Base-by-base conservation (phyloP, 1,140 invertebrate genomes). In the Heliconius congener region DNA sequence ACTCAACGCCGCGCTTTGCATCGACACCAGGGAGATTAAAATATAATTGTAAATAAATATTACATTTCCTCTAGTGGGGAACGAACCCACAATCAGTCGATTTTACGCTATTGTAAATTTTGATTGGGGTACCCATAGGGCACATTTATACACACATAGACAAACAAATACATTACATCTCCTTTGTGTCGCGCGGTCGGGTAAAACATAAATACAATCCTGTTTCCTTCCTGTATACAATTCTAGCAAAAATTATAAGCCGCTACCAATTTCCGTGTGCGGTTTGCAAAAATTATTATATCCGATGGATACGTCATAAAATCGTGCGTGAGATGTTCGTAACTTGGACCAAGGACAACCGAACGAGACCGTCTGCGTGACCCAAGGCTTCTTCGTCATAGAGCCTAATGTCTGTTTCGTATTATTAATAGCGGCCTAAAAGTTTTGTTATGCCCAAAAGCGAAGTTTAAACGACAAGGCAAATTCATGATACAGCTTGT, bases 401-500 rank as follows among this genome's bases (percentile, higher is more conserved):
- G 39, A 71, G 30, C 74, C 66, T 79, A 82, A 82, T 82, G 77
- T 82, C 81, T 76, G 74, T 60, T 79, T 82, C 34, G 71, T 82
- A 80, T 80, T 75, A 80, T 80, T 82, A 80, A 77, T 80, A 82
- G 74, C 74, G 23, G 23, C 27, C 11, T 27, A 73, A 73, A 78
- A 73, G 37, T 73, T 78, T 78, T 50, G 77, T 70, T 60, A 74
- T 78, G n/a, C 72, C 19, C 39, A 74, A 78, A 74, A 30, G 60
- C 60, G 16, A 77, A 19, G 46, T 77, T 55, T 71, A 71, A 39
- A n/a, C 46, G 16, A 66, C 60, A 66, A 16, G 60, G 11, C 23
- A 13, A 66, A 66, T 30, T 66, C 11, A 30, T 66, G 11, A 66
- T 30, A 16, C 13, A 66, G 11, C 13, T 66, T 66, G 60, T 66